These are phyloP conservation scores for Myzus persicae DNA, from an alignment of 1,140 invertebrate species.

Conservation along the genomic window DNA sequence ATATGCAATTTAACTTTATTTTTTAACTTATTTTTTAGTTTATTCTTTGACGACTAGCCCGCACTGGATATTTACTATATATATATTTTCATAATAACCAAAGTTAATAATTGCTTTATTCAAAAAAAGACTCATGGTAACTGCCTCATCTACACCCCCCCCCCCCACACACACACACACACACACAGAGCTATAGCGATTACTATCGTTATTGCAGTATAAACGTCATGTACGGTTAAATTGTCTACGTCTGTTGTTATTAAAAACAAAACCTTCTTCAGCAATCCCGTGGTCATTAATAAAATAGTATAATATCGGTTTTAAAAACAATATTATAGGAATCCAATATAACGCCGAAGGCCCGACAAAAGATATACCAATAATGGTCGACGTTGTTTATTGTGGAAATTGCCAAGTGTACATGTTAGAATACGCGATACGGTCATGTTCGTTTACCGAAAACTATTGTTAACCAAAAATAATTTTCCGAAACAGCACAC, in stretches of 20 bases:
- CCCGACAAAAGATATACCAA: background rate
- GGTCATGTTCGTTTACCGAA: conserved; percentile 5
- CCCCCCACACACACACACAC: too few relatives aligned
- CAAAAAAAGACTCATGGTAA: too few relatives aligned
- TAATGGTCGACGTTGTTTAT: background rate
- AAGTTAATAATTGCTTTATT: too few relatives aligned
- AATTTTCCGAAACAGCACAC: background rate
- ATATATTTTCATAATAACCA: too few relatives aligned
- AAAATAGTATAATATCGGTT: background rate
- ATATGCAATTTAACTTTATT: too few relatives aligned
- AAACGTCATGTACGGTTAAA: background rate
- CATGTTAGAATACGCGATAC: conserved; percentile 1
- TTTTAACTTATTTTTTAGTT: too few relatives aligned
- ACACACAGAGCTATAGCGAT: too few relatives aligned
- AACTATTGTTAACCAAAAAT: conserved; percentile 22
- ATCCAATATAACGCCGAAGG: background rate
- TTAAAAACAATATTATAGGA: background rate
- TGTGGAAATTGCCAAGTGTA: background rate
- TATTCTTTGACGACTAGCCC: too few relatives aligned
- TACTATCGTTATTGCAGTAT: background rate
- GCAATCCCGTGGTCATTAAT: background rate
- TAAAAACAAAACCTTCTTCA: background rate
- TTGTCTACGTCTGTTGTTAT: background rate
- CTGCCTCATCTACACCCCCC: too few relatives aligned
- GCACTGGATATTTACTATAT: too few relatives aligned